These are phyloP conservation scores for Antechinus stuartii DNA, from an alignment of 2,113 vertebrate genomes.

Conservation along the genomic window DNA sequence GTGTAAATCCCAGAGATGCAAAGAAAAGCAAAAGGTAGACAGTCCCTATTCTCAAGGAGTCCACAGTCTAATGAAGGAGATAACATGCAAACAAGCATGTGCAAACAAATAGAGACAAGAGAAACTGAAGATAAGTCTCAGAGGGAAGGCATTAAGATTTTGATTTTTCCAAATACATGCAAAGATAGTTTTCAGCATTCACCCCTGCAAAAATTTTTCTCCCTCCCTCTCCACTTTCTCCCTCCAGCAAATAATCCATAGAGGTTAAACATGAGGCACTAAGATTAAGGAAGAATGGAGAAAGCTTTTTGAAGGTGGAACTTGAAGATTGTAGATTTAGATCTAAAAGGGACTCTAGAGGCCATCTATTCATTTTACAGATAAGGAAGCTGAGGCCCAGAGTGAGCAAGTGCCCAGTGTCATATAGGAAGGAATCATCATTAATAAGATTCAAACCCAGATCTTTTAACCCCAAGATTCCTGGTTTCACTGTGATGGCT, in stretches of 20 bases:
- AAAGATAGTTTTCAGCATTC: too few species aligned
- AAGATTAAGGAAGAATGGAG: background rate
- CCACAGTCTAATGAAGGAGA: background rate
- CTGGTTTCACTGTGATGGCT: background rate
- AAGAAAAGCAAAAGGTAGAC: background rate
- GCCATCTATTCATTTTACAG: background rate
- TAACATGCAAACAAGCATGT: background rate
- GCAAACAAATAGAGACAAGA: background rate
- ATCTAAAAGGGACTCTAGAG: background rate
- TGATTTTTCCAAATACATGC: too few species aligned
- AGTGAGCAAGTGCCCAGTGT: background rate
- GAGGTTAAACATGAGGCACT: background rate
- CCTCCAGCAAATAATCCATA: too few species aligned
- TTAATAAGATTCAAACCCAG: background rate
- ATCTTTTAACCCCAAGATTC: background rate
- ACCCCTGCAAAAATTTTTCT: too few species aligned
- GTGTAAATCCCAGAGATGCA: background rate
- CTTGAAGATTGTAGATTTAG: background rate
- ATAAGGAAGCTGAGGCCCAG: too few species aligned
- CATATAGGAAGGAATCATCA: background rate
- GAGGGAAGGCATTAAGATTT: background rate
- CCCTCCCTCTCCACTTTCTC: too few species aligned
- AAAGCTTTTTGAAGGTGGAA: background rate
- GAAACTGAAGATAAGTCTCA: background rate
- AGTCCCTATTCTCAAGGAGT: background rate